Percentiles rank a stretch among this genome's conserved stretches.
These are phyloP conservation scores for Tupiocoris notatus DNA, from an alignment of 2,888 invertebrate species.

Conservation along the genomic window DNA sequence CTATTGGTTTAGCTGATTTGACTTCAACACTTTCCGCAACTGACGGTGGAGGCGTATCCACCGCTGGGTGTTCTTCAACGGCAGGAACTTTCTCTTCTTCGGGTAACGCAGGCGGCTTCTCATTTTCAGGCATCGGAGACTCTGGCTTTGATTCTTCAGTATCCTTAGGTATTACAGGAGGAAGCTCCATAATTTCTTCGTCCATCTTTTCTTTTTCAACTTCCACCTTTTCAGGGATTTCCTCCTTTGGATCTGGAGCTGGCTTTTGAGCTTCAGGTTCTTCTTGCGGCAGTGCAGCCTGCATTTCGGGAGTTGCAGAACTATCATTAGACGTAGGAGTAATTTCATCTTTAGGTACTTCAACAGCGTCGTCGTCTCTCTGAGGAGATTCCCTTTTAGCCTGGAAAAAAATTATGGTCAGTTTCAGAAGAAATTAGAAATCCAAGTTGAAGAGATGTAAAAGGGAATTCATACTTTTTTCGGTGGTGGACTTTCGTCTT, in stretches of 20 bases:
- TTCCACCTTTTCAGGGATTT: slow-evolving; percentile 51
- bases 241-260: slow-evolving; percentile 50
- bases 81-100: background rate
- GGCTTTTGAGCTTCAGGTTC: slow-evolving; percentile 1
- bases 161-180: background rate
- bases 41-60: background rate
- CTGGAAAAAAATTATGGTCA: too few relatives aligned
- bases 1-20: background rate
- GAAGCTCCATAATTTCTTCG: slow-evolving; percentile 17
- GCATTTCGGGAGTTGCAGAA: too few relatives aligned
- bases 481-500: slow-evolving; percentile 4
- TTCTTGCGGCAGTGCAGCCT: background rate
- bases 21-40: background rate
- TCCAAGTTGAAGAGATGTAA: too few relatives aligned
- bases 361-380: too few relatives aligned
- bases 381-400: background rate
- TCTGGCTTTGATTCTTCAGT: background rate
- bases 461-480: background rate
- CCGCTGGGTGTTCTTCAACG: background rate
- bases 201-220: slow-evolving; percentile 46
- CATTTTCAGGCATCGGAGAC: background rate
- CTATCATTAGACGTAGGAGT: too few relatives aligned
- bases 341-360: too few relatives aligned
- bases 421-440: too few relatives aligned
- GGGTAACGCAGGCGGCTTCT: background rate